Percentiles rank a stretch among this genome's conserved stretches.
Evolutionary conservation across 2,888 invertebrate genomes (phyloP).

Genomic region (Lasioglossum figueresi): DNA sequence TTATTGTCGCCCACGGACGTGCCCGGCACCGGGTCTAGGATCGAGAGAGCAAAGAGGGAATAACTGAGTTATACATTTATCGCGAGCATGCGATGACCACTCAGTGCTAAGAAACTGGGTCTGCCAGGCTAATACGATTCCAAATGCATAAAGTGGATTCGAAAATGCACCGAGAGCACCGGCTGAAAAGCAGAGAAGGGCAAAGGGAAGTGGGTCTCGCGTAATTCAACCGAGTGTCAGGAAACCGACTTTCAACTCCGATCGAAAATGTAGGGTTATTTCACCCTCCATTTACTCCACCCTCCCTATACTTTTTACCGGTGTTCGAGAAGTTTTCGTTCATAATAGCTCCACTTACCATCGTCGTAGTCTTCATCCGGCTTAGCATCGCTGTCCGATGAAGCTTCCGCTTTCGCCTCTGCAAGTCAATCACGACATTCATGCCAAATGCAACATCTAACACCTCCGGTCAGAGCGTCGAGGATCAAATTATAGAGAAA

Average conservation of each 20-base stretch:
- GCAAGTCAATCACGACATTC: conserved; percentile 68
- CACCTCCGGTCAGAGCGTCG: background rate
- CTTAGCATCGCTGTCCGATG: conserved; percentile 81
- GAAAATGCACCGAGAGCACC: conserved; percentile 17
- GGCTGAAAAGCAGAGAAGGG: background rate
- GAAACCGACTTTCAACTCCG: conserved; percentile 51
- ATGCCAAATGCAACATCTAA: conserved; percentile 68
- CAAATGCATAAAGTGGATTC: conserved; percentile 70
- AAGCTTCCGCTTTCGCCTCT: conserved; percentile 82
- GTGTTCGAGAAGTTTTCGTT: background rate
- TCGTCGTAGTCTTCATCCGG: conserved; percentile 77
- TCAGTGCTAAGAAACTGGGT: conserved; percentile 50
- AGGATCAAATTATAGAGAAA: background rate
- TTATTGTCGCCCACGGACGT: conserved; percentile 68
- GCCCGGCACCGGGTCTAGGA: conserved; percentile 34
- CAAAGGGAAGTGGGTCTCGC: conserved; percentile 45
- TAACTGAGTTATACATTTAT: conserved; percentile 72
- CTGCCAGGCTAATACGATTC: conserved; percentile 67
- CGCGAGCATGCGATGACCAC: conserved; percentile 34
- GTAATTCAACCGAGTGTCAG: conserved; percentile 70
- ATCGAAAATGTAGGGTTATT: conserved; percentile 46
- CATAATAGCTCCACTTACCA: conserved; percentile 72
- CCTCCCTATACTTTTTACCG: background rate
- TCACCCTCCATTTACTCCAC: conserved; percentile 58
- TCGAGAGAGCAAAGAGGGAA: conserved; percentile 47